Base-by-base conservation (phyloP, 2,888 invertebrate genomes). In the Cybosia mesomella region DNA sequence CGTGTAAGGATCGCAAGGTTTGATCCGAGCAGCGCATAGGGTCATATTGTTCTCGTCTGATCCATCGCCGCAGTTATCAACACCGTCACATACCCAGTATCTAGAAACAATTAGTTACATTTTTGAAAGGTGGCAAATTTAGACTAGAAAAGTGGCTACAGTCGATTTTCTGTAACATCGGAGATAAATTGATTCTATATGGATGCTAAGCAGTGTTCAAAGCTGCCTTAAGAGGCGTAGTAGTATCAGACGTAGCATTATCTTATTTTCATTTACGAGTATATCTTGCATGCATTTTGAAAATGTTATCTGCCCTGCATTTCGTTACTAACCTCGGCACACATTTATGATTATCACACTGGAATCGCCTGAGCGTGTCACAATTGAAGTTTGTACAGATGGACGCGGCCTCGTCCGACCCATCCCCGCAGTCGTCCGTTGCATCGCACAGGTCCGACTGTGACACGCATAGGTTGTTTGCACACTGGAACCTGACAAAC, bases 1-100 rank as follows among this genome's bases (percentile, higher is more conserved):
- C 9, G 96, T 95, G 78, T 96, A 96, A 0, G 96, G 95, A 84
- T 98, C 97, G 89, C 98, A 98, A 0, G 97, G 96, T 79, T 97
- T 96, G 64, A 96, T 96, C 73, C 97, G 96, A n/a, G 96, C 95
- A 1, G 97, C 96, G 87, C 98, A 98, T 67, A 98, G 92, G 0
- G 98, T 98, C 96, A 98, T 97, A 91, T 98, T 98, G 91, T 98
- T 98, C 92, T 99, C 99, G 91, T 99, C 99, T 0, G 98, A 98
- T 11, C 98, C 98, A 90, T 99, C 99, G 53, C 98, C 98, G 90
- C 99, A 99, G 90, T 99, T 98, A 90, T 98, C 98, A 22, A 97
- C 96, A 39, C 98, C 97, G 91, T 99, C 99, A 90, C 99, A 99
- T 11, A 98, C 96, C 85, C 98, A 98, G 85, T 98, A 98, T 69